Evolutionary conservation across 1,140 invertebrate genomes (phyloP), one percentile per base, ranked within the genome.

Genomic region (Drosophila suzukii): DNA sequence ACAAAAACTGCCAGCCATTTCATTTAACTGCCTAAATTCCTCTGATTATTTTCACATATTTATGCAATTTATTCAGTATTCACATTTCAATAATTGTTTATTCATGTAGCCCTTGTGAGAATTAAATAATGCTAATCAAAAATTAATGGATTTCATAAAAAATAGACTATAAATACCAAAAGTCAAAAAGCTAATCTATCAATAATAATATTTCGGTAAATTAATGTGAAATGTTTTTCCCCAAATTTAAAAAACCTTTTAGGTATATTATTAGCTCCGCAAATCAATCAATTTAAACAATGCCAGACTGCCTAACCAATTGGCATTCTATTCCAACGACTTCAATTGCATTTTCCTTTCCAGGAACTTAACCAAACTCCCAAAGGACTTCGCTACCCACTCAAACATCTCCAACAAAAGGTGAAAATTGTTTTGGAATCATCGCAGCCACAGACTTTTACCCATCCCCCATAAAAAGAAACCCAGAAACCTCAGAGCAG

Each of bases 361-460:
- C 41, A 6, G 20, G 68, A 72, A 73, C 20, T 46, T 39, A 59
- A 43, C 49, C 7, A 11, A 53, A 44, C 39, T 54, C 47, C 56
- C 68, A 12, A 17, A 13, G 11, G 41, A 47, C 34, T 27, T 0
- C 20, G 11, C 51, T 32, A 44, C 27, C 38, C 32, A 46, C 24
- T 49, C 27, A 53, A 73, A 41, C 34, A 38, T 49, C 50, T 47
- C 51, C 13, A 12, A n/a, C 13, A 76, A 67, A 76, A 73, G 73
- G 54, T 76, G 72, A 76, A 58, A 76, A 76, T 76, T 72, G 73
- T 67, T 76, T 76, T 47, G 41, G 36, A 76, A 76, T 76, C 72
- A 76, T 76, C 57, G 38, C 54, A 73, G 43, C 46, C 51, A 15
- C 66, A 60, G 44, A 51, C n/a, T 30, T 49, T 55, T 49, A 39